Base-by-base conservation (phyloP, 2,113 vertebrate genomes). In the Alaudala cheleensis region DNA sequence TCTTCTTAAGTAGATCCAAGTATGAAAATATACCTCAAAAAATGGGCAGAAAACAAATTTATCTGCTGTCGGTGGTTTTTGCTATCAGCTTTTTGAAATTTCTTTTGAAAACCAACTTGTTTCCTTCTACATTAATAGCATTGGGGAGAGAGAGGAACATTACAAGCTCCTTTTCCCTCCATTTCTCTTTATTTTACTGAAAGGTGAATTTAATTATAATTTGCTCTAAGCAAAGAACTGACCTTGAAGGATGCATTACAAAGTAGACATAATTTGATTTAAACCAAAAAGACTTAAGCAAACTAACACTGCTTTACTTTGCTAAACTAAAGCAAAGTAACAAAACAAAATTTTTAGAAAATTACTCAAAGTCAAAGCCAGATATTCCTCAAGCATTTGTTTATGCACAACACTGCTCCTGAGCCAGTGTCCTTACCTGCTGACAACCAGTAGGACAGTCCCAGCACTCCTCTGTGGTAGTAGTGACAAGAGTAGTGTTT, bases 321-420 rank as follows among this genome's bases (percentile, higher is more conserved):
- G 14, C 29, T 80, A 40, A 70, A 28, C 40, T 51, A 44, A 54
- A 81, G 25, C 0, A 3, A 79, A 64, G 22, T 20, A 82, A 44
- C 26, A 77, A 42, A 20, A 1, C 9, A 24, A 21, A 14, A 1
- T 45, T 71, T 53, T 10, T 19, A 0, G 4, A 11, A 72, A 79
- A 60, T 26, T 5, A 37, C 28, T 9, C 57, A 73, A 82, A 85
- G 53, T 50, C 42, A 86, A 53, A 85, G 15, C 15, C 42, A 37
- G 7, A 18, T 37, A 56, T 21, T 61, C 33, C 26, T 39, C 0
- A 0, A 17, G 5, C 50, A 65, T 29, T 54, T 4, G 3, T 33
- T 74, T 73, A 25, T 58, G 33, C 17, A 20, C 15, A 88, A 11
- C 10, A 20, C 44, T 40, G 24, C 3, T 88, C 28, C 50, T 34